A percentile compares a stretch with the other conserved stretches of the same genome.
Evolutionary conservation across 37 sponge, comb jelly and placozoan species (phyloP).

Genomic region (Chondrilla cf. caribensis): DNA sequence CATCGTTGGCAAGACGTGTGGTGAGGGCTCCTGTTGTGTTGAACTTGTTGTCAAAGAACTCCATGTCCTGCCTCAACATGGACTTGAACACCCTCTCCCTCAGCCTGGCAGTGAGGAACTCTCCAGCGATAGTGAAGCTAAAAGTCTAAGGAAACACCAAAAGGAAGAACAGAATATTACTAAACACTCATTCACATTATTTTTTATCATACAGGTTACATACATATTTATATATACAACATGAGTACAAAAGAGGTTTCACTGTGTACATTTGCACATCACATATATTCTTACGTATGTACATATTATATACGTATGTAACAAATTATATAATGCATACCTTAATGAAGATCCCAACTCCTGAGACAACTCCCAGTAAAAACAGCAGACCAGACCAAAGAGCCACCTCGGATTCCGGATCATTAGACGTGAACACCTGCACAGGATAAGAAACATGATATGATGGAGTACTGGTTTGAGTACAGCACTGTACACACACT

Average conservation of each 20-base stretch:
- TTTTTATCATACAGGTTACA: too few relatives aligned
- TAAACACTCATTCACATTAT: too few relatives aligned
- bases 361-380: conserved; percentile 51
- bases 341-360: conserved; percentile 48
- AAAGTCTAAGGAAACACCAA: conserved; percentile 35
- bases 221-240: too few relatives aligned
- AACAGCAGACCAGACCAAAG: conserved; percentile 59
- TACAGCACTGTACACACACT: too few relatives aligned
- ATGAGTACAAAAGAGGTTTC: too few relatives aligned
- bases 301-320: too few relatives aligned
- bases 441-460: too few relatives aligned
- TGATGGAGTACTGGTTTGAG: too few relatives aligned
- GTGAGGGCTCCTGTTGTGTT: conserved; percentile 83
- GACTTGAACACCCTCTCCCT: conserved; percentile 59
- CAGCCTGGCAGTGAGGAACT: conserved; percentile 62
- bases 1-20: conserved; percentile 81
- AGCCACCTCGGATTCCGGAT: conserved; percentile 9
- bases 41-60: conserved; percentile 80
- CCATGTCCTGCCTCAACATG: conserved; percentile 81
- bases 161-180: not conserved
- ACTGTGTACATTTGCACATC: too few relatives aligned
- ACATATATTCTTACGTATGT: too few relatives aligned
- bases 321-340: too few relatives aligned
- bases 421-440: not conserved
- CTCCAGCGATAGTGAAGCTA: conserved; percentile 72